Conservation (phyloP, 1,140 invertebrate species). For the Caerostris darwini region DNA sequence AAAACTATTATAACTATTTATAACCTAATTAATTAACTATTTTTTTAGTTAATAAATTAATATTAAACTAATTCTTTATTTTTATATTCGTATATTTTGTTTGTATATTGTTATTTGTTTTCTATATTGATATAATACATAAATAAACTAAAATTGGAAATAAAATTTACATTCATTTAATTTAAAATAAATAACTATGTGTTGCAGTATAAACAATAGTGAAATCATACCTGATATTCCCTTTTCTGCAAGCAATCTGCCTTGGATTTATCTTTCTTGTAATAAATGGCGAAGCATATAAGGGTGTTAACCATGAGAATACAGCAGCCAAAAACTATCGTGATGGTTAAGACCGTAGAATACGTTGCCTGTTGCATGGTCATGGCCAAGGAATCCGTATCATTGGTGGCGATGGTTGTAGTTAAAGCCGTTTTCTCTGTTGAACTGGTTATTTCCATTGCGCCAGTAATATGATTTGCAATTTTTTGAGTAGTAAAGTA, state of each 20-base stretch:
- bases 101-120: too few relatives aligned
- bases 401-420: background rate
- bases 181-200: too few relatives aligned
- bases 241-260: constrained; percentile 90
- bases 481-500: background rate
- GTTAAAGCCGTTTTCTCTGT: background rate
- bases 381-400: constrained; percentile 75
- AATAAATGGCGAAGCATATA: constrained; percentile 95
- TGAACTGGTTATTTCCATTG: background rate
- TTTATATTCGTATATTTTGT: too few relatives aligned
- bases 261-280: constrained; percentile 91
- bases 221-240: constrained; percentile 82
- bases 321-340: constrained; percentile 94
- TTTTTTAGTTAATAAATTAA: too few relatives aligned
- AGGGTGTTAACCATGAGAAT: constrained; percentile 94
- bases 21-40: too few relatives aligned
- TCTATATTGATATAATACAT: too few relatives aligned
- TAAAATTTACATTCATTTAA: too few relatives aligned
- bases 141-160: too few relatives aligned
- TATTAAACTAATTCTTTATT: too few relatives aligned
- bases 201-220: background rate
- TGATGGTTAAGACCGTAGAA: constrained; percentile 93
- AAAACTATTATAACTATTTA: too few relatives aligned
- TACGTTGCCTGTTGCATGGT: constrained; percentile 85
- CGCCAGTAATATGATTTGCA: background rate